Evolutionary conservation across 2,888 invertebrate genomes (phyloP).

Genomic region (Mythimna impura): DNA sequence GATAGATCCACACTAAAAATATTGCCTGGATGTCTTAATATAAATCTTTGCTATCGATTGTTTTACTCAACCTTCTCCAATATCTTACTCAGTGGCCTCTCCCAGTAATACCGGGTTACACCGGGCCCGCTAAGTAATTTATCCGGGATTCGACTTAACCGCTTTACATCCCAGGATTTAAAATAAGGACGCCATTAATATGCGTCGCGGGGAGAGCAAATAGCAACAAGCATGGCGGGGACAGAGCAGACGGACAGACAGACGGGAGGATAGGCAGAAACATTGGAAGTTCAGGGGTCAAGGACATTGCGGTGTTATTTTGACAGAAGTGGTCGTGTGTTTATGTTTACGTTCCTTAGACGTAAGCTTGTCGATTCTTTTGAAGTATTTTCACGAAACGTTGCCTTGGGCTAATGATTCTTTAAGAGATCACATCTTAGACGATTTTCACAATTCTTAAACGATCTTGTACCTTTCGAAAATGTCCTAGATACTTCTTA

Average conservation of each 20-base stretch:
- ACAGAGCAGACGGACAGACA: slow-evolving; percentile 36
- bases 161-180: slow-evolving; percentile 81
- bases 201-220: slow-evolving; percentile 80
- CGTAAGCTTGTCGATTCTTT: slow-evolving; percentile 34
- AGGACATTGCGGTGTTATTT: slow-evolving; percentile 41
- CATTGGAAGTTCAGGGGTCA: slow-evolving; percentile 9
- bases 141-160: slow-evolving; percentile 84
- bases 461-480: too few species aligned
- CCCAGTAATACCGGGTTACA: slow-evolving; percentile 68
- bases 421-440: slow-evolving; percentile 17
- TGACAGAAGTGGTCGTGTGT: slow-evolving; percentile 24
- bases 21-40: background rate
- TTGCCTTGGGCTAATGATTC: slow-evolving; percentile 35
- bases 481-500: too few species aligned
- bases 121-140: slow-evolving; percentile 79
- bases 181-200: slow-evolving; percentile 85
- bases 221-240: slow-evolving; percentile 74
- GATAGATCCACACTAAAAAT: background rate
- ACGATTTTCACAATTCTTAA: too few species aligned
- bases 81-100: slow-evolving; percentile 49
- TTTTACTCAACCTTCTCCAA: slow-evolving; percentile 29
- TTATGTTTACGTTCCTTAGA: slow-evolving; percentile 33
- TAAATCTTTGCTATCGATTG: background rate
- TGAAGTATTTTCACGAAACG: slow-evolving; percentile 29
- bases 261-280: slow-evolving; percentile 54